These are phyloP conservation scores for Luffia ferchaultella DNA, from an alignment of 2,888 invertebrate species.

Conservation along the genomic window DNA sequence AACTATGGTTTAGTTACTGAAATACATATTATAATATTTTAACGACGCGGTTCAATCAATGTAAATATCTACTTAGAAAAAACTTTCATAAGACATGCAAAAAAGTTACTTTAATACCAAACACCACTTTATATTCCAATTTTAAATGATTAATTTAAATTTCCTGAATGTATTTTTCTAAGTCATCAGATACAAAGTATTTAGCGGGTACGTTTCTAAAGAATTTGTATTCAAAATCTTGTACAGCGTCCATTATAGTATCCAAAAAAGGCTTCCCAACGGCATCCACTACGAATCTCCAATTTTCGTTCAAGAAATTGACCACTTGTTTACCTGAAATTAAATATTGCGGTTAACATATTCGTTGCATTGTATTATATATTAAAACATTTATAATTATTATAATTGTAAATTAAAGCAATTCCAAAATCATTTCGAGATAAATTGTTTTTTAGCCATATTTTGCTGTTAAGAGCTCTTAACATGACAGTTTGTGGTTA, in stretches of 20 bases:
- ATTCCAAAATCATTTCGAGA: no score
- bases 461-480: no score
- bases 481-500: background rate
- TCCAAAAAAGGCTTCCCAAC: constrained; percentile 18
- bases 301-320: constrained; percentile 19
- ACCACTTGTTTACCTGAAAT: constrained; percentile 15
- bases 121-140: background rate
- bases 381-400: background rate
- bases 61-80: background rate
- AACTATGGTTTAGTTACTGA: no score
- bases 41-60: no score
- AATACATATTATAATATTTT: no score
- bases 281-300: constrained; percentile 14
- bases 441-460: no score
- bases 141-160: background rate
- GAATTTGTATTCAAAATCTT: constrained; percentile 12
- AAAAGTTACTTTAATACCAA: background rate
- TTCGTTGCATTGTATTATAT: background rate
- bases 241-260: constrained; percentile 14
- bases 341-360: background rate
- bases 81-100: background rate
- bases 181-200: background rate
- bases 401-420: background rate
- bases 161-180: background rate
- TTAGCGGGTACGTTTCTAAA: constrained; percentile 7